Evolutionary conservation across 2,113 vertebrate species (phyloP).

Genomic region (Oceanodroma tethys): DNA sequence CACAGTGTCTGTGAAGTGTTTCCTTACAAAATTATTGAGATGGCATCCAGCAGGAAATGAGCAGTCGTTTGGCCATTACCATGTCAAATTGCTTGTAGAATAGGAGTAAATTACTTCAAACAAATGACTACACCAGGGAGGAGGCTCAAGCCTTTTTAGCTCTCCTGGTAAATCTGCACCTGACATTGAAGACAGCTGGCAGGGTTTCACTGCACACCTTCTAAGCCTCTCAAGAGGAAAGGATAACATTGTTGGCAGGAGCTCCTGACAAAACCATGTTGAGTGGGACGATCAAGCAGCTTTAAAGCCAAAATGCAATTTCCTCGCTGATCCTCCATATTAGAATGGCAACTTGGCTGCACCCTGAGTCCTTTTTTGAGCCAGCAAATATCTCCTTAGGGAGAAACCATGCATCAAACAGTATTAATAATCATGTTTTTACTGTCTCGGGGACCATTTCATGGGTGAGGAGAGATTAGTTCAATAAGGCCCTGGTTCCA

Average conservation of each 20-base stretch:
- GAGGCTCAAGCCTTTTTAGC: background rate
- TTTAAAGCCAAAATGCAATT: constrained; percentile 2
- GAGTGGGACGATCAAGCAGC: background rate
- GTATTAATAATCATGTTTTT: background rate
- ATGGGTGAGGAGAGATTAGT: background rate
- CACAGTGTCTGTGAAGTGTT: background rate
- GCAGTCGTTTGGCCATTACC: background rate
- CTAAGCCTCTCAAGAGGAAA: background rate
- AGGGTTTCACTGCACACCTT: background rate
- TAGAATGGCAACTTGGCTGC: background rate
- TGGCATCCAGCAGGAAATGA: background rate
- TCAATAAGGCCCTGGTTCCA: background rate
- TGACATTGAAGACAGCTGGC: background rate
- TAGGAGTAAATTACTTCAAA: background rate
- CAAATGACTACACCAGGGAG: background rate
- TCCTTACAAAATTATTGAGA: background rate
- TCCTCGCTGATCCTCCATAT: background rate
- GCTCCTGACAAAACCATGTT: background rate
- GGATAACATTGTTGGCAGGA: background rate
- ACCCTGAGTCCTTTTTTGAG: background rate
- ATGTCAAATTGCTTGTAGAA: background rate
- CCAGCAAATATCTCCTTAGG: background rate
- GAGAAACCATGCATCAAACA: background rate
- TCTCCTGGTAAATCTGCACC: background rate
- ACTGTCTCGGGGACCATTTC: background rate